Conservation (phyloP, 2,888 invertebrate species). For the Metalampra italica region DNA sequence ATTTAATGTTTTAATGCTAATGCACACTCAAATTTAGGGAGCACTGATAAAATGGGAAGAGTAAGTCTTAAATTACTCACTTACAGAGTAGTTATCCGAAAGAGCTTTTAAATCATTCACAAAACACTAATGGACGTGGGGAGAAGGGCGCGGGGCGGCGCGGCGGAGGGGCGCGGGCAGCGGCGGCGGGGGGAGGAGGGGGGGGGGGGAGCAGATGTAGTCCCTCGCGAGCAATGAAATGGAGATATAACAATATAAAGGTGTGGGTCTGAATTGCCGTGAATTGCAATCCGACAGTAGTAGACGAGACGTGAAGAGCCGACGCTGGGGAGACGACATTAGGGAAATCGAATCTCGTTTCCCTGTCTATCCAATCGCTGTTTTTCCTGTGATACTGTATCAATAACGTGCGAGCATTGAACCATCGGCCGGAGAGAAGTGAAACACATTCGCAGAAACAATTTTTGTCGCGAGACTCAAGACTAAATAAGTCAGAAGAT, state of each 20-base stretch:
- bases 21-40: constrained; percentile 77
- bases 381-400: constrained; percentile 11
- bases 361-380: constrained; percentile 12
- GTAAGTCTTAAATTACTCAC: constrained; percentile 78
- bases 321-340: constrained; percentile 13
- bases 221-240: constrained; percentile 74
- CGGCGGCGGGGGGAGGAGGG: constrained; percentile 17
- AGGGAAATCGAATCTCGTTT: constrained; percentile 19
- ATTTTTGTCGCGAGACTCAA: no score
- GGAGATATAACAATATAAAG: constrained; percentile 75
- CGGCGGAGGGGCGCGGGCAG: constrained; percentile 23
- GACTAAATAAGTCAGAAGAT: no score
- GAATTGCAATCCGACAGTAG: constrained; percentile 52
- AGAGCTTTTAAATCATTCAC: constrained; percentile 80
- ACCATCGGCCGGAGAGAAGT: neutral
- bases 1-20: constrained; percentile 74
- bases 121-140: constrained; percentile 79
- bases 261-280: constrained; percentile 64
- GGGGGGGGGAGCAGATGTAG: constrained; percentile 57
- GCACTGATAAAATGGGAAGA: constrained; percentile 75
- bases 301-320: constrained; percentile 11
- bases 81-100: constrained; percentile 79
- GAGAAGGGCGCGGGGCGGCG: constrained; percentile 39
- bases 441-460: neutral
- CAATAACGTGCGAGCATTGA: constrained; percentile 6